phyloP scores from a whole-genome alignment of 2,888 invertebrate genomes.

The Aphrophora alni region DNA sequence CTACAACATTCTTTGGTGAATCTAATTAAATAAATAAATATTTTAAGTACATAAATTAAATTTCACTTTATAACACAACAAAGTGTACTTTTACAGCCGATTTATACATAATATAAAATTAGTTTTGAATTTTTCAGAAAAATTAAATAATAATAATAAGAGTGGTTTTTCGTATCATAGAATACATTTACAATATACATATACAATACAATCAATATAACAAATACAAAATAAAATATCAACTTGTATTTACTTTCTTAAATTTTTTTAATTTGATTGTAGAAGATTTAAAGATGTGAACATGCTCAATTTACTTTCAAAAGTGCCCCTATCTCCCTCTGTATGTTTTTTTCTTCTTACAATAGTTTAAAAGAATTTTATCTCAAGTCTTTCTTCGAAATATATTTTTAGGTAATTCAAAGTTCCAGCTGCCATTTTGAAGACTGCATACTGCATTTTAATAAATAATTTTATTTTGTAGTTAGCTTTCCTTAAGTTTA shows the following conservation, averaged over 20 bases:
- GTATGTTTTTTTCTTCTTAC: no score
- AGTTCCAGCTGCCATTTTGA: no score
- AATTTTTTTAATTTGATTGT: no score
- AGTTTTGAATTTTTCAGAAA: background rate
- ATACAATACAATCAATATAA: background rate
- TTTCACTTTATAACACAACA: constrained; percentile 22
- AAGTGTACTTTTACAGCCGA: background rate
- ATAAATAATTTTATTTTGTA: no score
- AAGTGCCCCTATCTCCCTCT: no score
- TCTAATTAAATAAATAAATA: constrained; percentile 38
- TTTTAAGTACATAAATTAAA: constrained; percentile 28
- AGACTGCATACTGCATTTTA: no score
- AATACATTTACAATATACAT: background rate
- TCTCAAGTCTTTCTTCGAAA: no score
- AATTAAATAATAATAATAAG: background rate
- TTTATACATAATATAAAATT: background rate
- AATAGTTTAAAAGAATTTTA: no score
- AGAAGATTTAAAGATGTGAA: no score
- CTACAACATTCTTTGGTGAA: constrained; percentile 25
- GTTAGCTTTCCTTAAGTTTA: no score
- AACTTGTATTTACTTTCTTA: background rate
- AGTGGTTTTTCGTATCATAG: background rate
- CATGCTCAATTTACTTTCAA: no score
- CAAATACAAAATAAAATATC: background rate
- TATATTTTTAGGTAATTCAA: no score